Evolutionary conservation across 2,888 invertebrate species (phyloP).

Genomic region (Sympetrum striolatum): DNA sequence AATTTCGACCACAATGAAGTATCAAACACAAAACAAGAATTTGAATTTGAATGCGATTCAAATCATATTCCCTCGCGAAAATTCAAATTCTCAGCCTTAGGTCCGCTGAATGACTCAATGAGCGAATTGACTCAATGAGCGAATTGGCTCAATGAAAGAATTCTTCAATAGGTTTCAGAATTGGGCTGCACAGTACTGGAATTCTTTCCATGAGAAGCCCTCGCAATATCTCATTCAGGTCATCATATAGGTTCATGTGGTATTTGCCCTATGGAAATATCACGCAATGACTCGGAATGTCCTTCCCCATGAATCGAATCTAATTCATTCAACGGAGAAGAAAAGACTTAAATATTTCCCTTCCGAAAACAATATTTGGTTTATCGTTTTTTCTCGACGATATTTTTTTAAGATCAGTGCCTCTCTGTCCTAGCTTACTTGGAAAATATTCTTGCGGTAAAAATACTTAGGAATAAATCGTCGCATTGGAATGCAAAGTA

Average conservation of each 20-base stretch:
- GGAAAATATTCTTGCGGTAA: neutral
- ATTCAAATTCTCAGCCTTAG: neutral
- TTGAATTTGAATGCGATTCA: neutral
- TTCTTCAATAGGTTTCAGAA: neutral
- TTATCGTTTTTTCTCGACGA: neutral
- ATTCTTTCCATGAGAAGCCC: neutral
- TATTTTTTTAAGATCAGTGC: neutral
- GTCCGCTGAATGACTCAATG: no score
- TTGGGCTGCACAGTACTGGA: neutral
- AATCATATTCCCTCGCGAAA: neutral
- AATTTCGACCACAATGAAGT: no score
- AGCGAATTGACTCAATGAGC: neutral
- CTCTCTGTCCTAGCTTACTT: neutral
- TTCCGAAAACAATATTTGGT: neutral
- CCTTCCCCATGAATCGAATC: neutral
- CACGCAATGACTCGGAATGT: neutral
- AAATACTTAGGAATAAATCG: no score
- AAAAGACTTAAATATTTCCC: neutral
- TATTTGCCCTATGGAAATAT: neutral
- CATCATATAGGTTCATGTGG: neutral
- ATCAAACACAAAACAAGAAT: neutral
- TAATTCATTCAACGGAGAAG: neutral
- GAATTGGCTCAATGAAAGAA: neutral
- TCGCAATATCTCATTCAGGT: neutral
- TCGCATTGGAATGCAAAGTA: no score